Percentiles rank a stretch among this genome's conserved stretches.
Conservation (phyloP, 2,888 invertebrate species). For the Sphinx pinastri region DNA sequence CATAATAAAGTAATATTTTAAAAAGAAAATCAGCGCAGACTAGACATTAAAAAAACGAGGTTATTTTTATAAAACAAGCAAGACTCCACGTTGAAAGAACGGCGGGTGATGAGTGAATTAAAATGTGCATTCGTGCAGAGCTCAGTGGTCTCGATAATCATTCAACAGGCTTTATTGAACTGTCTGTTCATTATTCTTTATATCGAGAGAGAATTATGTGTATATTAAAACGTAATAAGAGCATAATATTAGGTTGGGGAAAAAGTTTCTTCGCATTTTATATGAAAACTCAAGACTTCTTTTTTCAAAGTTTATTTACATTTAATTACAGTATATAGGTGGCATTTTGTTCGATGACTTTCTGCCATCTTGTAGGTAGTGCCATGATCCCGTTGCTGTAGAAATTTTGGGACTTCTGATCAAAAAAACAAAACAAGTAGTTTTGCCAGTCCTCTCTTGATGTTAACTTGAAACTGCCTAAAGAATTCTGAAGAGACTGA, state of each 20-base stretch:
- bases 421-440: too few relatives aligned
- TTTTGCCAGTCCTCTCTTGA: too few relatives aligned
- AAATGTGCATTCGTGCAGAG: slow-evolving; percentile 23
- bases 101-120: slow-evolving; percentile 24
- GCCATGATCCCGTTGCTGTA: too few relatives aligned
- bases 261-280: too few relatives aligned
- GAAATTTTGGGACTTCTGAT: too few relatives aligned
- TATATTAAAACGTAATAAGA: background rate
- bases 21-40: slow-evolving; percentile 12
- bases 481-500: too few relatives aligned
- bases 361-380: too few relatives aligned
- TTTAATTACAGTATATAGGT: too few relatives aligned
- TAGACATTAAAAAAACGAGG: slow-evolving; percentile 13
- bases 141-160: slow-evolving; percentile 21
- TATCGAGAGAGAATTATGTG: background rate
- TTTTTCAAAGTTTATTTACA: too few relatives aligned
- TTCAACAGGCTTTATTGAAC: slow-evolving; percentile 19
- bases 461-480: too few relatives aligned
- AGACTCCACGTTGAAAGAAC: slow-evolving; percentile 14
- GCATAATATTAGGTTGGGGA: background rate
- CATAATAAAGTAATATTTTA: slow-evolving; percentile 17
- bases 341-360: too few relatives aligned
- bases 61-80: slow-evolving; percentile 8
- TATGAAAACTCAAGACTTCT: too few relatives aligned
- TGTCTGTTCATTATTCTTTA: slow-evolving; percentile 18